A percentile compares a stretch with the other conserved stretches of the same genome.
phyloP scores from a whole-genome alignment of 2,113 vertebrate genomes.

The Sprattus sprattus region DNA sequence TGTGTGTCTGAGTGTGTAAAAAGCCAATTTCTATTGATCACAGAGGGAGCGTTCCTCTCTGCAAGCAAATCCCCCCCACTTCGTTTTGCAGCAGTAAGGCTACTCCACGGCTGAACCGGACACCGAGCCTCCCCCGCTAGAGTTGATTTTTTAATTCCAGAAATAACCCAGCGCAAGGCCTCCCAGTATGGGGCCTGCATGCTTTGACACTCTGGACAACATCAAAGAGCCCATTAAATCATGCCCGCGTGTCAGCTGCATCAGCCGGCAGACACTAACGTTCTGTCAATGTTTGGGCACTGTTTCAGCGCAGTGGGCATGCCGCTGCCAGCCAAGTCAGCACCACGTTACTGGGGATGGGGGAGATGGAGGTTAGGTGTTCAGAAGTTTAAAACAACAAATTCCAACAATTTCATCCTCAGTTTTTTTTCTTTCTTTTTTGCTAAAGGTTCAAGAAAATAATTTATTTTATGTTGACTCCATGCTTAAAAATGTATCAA shows the following conservation, averaged over 20 bases:
- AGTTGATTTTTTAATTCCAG: constrained; percentile 62
- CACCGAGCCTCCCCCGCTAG: constrained; percentile 35
- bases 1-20: background rate
- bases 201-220: constrained; percentile 53
- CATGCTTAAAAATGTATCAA: constrained; percentile 28
- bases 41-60: constrained; percentile 43
- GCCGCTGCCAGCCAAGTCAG: background rate
- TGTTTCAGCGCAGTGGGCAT: constrained; percentile 25
- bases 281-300: constrained; percentile 32
- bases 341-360: constrained; percentile 16
- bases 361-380: background rate
- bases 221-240: constrained; percentile 58
- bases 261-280: constrained; percentile 19
- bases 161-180: constrained; percentile 55
- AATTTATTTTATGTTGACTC: constrained; percentile 24
- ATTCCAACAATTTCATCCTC: constrained; percentile 9
- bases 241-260: constrained; percentile 36
- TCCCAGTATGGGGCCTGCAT: constrained; percentile 53
- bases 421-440: background rate
- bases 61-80: background rate
- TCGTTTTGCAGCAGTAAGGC: constrained; percentile 52
- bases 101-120: constrained; percentile 48
- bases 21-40: constrained; percentile 51
- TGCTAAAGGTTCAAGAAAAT: constrained; percentile 8
- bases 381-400: background rate